phyloP scores from a whole-genome alignment of 2,888 invertebrate species.

The Abrostola triplasia region DNA sequence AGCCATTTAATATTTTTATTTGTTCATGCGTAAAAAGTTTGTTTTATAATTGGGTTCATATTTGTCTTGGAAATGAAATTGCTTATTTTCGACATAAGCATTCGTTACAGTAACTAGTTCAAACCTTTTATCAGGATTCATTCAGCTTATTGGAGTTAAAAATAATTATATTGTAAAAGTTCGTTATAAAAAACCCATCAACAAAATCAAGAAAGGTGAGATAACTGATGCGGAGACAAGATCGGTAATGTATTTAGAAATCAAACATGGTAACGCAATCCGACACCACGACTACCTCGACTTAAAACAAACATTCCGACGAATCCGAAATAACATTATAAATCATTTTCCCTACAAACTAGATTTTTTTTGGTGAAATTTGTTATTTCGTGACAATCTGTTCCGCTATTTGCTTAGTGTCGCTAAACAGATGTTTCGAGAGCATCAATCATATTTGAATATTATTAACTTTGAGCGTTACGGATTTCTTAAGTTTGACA shows the following conservation, averaged over 20 bases:
- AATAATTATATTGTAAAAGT: background rate
- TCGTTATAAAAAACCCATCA: slow-evolving; percentile 14
- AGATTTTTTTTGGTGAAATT: slow-evolving; percentile 81
- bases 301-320: slow-evolving; percentile 78
- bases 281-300: slow-evolving; percentile 72
- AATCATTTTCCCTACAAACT: slow-evolving; percentile 80
- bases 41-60: too few relatives aligned
- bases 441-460: slow-evolving; percentile 80
- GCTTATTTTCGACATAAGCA: too few relatives aligned
- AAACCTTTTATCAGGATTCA: too few relatives aligned
- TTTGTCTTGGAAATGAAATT: too few relatives aligned
- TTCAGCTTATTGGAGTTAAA: too few relatives aligned
- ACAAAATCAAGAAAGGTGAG: slow-evolving; percentile 30
- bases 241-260: slow-evolving; percentile 67
- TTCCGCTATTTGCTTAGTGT: slow-evolving; percentile 87
- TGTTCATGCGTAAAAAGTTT: background rate
- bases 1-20: slow-evolving; percentile 3
- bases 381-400: slow-evolving; percentile 87
- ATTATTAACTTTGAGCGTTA: slow-evolving; percentile 72
- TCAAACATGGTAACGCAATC: slow-evolving; percentile 72
- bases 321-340: slow-evolving; percentile 86
- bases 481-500: slow-evolving; percentile 67
- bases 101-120: too few relatives aligned
- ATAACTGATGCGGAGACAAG: slow-evolving; percentile 50
- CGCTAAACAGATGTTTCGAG: slow-evolving; percentile 80